Percentiles rank a stretch among this genome's conserved stretches.
phyloP scores from a whole-genome alignment of 2,797 vertebrate genomes.

The Anguilla marmorata region DNA sequence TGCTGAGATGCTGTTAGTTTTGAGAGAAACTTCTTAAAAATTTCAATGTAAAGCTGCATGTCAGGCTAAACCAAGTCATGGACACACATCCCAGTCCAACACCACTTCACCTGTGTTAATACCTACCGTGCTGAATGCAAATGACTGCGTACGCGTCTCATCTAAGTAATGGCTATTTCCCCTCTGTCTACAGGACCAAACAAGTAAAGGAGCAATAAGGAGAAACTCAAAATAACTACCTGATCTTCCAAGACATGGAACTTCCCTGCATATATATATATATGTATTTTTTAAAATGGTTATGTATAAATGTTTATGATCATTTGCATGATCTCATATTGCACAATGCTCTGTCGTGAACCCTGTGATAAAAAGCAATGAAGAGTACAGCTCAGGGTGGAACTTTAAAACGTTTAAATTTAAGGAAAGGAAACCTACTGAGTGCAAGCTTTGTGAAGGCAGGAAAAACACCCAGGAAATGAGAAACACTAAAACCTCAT shows the following conservation, averaged over 20 bases:
- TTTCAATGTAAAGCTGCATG: constrained; percentile 1
- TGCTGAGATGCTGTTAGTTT: not conserved
- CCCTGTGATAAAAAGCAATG: not conserved
- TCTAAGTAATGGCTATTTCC: constrained; percentile 31
- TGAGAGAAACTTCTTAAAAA: not conserved
- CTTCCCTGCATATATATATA: constrained; percentile 25
- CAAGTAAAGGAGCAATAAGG: constrained; percentile 23
- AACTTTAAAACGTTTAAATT: constrained; percentile 24
- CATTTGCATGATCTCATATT: constrained; percentile 19
- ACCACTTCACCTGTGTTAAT: not conserved
- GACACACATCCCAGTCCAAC: not conserved
- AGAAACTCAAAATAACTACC: constrained; percentile 29
- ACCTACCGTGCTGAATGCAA: constrained; percentile 24
- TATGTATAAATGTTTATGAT: constrained; percentile 29
- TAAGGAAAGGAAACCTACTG: constrained; percentile 15
- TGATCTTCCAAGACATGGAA: constrained; percentile 29
- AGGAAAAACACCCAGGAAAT: constrained; percentile 12
- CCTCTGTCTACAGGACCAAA: constrained; percentile 21
- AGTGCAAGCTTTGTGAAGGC: not conserved
- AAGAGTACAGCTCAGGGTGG: not conserved
- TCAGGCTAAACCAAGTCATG: not conserved
- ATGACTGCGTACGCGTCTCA: not conserved
- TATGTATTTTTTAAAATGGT: constrained; percentile 26
- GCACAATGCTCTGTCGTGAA: constrained; percentile 24
- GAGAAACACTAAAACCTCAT: not conserved